Evolutionary conservation across 1,140 invertebrate species (phyloP), one percentile per base, ranked within the genome.

Genomic region (Leucophenga varia): DNA sequence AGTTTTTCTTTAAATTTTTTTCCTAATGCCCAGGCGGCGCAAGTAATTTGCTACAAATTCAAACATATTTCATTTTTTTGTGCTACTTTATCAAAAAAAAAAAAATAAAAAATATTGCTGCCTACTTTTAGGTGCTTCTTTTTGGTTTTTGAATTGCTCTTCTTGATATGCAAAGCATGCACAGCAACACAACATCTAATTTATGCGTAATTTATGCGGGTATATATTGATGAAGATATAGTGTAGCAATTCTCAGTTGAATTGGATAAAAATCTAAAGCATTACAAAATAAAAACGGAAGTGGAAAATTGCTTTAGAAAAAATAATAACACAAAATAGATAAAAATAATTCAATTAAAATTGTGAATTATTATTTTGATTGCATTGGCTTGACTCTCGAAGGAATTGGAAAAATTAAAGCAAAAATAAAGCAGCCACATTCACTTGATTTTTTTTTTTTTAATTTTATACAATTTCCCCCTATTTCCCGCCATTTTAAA

Each of bases 261-360:
- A n/a, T n/a, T n/a, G n/a, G n/a, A n/a, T n/a, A n/a, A n/a, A n/a
- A n/a, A n/a, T n/a, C n/a, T n/a, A n/a, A n/a, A n/a, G n/a, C n/a
- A n/a, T n/a, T n/a, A n/a, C n/a, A n/a, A n/a, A n/a, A 38, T 20
- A 30, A 3, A 12, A 49, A 17, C 41, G 31, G 28, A 37, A 10
- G 19, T 10, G 2, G 17, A 54, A 59, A 36, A 10, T 10, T n/a
- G n/a, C n/a, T n/a, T n/a, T n/a, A 25, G 22, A 5, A 25, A n/a
- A 25, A 5, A 25, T 6, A 25, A 25, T 5, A 25, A 25, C 5
- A 25, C 22, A 10, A 53, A 37, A 37, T 7, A 17, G 17, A 65
- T 59, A 59, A 54, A 55, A 59, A 59, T 59, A 59, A 61, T 65
- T 65, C 55, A 65, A 65, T 65, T 65, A 65, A 54, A 65, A 61